Evolutionary conservation across 1,140 invertebrate species (phyloP), one percentile per base, ranked within the genome.

Genomic region (Tetramorium simillimum): DNA sequence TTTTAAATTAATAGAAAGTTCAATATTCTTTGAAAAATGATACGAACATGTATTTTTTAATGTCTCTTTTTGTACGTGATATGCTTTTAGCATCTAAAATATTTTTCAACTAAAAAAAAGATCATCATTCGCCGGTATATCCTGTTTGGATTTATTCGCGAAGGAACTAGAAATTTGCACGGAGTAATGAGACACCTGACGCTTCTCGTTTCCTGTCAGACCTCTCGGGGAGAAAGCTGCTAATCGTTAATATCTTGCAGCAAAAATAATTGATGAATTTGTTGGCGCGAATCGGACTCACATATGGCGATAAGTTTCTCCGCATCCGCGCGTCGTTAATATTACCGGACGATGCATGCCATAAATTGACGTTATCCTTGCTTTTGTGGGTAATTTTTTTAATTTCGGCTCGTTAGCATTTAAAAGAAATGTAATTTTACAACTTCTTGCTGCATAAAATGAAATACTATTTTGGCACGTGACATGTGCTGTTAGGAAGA

Each of bases 181-280:
- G 46, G 16, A 49, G 24, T 81, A 81, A 80, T 62, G 63, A 69
- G 77, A 69, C 28, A 80, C 62, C 63, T 81, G 43, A 16, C 62
- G 33, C 77, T 80, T 80, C 43, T 51, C 16, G 21, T 56, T 81
- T 81, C 33, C 33, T 70, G 40, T 70, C 63, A 53, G 40, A 70
- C 77, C 33, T 80, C 6, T 80, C n/a, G n/a, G 5, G 77, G 63
- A 81, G 77, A 81, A 81, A 81, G 77, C 77, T n/a, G 5, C 73
- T 81, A 53, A 69, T 81, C 46, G 46, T 40, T 70, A 69, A 80
- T 80, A 53, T 69, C n/a, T 40, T 18, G 14, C 40, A 14, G n/a
- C 28, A 80, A 81, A 81, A 81, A 81, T 70, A 70, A 81, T 81
- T 81, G 63, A 81, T 81, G 46, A 70, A 81, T 81, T 81, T 81